Evolutionary conservation across 1,140 invertebrate species (phyloP), one percentile per base, ranked within the genome.

Genomic region (Diabrotica virgifera): DNA sequence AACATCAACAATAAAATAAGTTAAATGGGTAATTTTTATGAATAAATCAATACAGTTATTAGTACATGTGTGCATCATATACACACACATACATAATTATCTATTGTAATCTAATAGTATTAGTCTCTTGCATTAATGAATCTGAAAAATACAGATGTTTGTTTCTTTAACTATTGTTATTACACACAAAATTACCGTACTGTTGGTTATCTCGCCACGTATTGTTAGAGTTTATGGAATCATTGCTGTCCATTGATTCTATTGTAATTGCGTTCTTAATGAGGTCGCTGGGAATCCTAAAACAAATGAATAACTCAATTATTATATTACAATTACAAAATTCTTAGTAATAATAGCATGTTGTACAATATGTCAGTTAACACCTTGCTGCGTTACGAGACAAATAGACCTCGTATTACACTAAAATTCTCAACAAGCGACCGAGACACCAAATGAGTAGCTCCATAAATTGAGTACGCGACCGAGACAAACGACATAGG

Each of bases 191-290:
- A 68, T 77, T 75, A 77, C 76, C 76, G 67, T 76, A 73, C 71
- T 76, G 72, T 73, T 77, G 72, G 62, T 74, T 67, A 40, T 69
- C 61, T 67, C 77, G 77, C 77, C 77, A 78, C 52, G 77, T 65
- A 70, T 79, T 79, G 75, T 81, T 81, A 71, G 79, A 81, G 76
- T 81, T 81, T 68, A 81, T 70, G 58, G 77, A 78, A 75, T 81
- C 80, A 68, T 78, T 76, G 68, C 74, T 80, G 70, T 77, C 77
- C 72, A 80, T 70, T 53, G 75, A 75, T 63, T 80, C 79, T 64
- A 72, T 72, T 35, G 73, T 73, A 62, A 80, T 72, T 69, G 80
- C 83, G 81, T 84, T 84, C 79, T 82, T 85, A 72, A 85, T 77
- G 71, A 81, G 80, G 71, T 86, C 84, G 78, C 84, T 75, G 63